phyloP scores from a whole-genome alignment of 2,113 vertebrate genomes.

The Cavia aperea region DNA sequence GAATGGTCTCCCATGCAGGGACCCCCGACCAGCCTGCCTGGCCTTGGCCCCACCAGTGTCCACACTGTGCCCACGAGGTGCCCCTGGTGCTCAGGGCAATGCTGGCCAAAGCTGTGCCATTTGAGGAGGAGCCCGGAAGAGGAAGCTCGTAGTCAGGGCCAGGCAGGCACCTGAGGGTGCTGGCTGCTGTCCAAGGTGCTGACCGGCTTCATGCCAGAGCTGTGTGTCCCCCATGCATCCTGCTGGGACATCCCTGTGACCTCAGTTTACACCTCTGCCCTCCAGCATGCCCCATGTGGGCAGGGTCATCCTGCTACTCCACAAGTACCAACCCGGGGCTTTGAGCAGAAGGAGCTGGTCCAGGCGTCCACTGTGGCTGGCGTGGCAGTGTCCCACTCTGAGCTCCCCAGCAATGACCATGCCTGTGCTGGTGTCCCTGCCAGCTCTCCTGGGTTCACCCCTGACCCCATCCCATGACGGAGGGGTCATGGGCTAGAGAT shows the following conservation, averaged over 20 bases:
- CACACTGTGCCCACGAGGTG: background rate
- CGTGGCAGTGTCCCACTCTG: background rate
- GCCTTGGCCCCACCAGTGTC: background rate
- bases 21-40: background rate
- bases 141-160: background rate
- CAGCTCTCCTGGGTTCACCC: background rate
- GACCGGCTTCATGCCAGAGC: background rate
- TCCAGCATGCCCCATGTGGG: background rate
- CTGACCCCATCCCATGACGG: background rate
- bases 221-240: background rate
- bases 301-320: background rate
- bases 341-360: background rate
- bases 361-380: background rate
- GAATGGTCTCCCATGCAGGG: background rate
- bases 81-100: background rate
- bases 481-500: background rate
- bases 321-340: background rate
- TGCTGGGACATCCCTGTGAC: background rate
- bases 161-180: background rate
- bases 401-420: background rate
- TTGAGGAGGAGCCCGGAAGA: slow-evolving; percentile 29
- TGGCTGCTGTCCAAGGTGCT: slow-evolving; percentile 66
- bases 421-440: background rate
- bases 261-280: background rate
- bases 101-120: slow-evolving; percentile 20